Conservation (phyloP, 2,888 invertebrate genomes). For the Heteromyza rotundicornis region DNA sequence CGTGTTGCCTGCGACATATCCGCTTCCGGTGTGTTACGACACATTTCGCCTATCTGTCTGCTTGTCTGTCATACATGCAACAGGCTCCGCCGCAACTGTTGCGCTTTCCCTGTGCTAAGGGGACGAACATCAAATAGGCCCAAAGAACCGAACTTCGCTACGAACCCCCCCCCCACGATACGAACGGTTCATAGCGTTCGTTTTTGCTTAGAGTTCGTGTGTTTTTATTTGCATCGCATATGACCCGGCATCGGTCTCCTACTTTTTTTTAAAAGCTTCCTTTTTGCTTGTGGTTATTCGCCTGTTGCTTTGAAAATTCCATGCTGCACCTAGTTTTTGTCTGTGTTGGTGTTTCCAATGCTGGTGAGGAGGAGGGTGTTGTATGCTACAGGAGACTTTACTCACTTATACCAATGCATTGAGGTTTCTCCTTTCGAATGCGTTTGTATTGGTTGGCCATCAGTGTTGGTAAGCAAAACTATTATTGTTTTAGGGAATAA, state of each 20-base stretch:
- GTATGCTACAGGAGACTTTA: too few species aligned
- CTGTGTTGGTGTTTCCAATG: conserved; percentile 20
- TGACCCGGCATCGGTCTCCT: conserved; percentile 4
- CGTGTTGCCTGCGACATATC: conserved; percentile 31
- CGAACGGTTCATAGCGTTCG: conserved; percentile 15
- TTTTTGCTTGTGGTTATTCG: conserved; percentile 20
- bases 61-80: conserved; percentile 43
- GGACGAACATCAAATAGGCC: background rate
- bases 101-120: conserved; percentile 31
- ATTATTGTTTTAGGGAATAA: background rate
- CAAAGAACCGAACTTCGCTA: conserved; percentile 13
- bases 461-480: conserved; percentile 24
- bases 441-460: conserved; percentile 1
- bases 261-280: background rate
- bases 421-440: conserved; percentile 15
- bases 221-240: background rate
- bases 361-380: too few species aligned
- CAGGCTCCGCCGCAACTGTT: conserved; percentile 46
- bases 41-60: conserved; percentile 37
- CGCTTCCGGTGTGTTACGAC: conserved; percentile 26
- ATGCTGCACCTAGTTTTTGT: conserved; percentile 35
- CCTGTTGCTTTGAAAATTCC: conserved; percentile 29
- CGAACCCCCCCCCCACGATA: background rate
- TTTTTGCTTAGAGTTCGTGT: conserved; percentile 6
- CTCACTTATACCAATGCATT: conserved; percentile 18